Base-by-base conservation (phyloP, 2,888 invertebrate genomes). In the Drosophila flavopinicola region DNA sequence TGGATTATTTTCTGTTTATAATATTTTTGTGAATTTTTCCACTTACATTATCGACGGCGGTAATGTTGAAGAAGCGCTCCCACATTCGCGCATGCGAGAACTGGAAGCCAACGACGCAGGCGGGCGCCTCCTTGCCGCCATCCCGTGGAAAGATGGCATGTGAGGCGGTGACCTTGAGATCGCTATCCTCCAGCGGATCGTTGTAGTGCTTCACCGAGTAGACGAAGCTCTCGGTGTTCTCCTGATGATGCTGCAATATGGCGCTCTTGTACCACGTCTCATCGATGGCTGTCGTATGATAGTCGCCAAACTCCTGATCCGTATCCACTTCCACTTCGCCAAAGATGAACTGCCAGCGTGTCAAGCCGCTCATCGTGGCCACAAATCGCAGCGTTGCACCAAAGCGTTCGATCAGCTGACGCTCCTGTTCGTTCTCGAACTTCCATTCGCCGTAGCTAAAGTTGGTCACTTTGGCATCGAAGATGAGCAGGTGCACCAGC, bases 251-350 rank as follows among this genome's bases (percentile, higher is more conserved):
- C 83, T 97, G 96, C 37, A 97, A 93, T 3, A 98, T 96, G 0
- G 98, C 97, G 66, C 96, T 95, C 89, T 96, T 95, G 89, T 98
- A 98, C 97, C 97, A 98, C 0, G 95, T 94, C 90, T 97, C 97
- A 88, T 98, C 97, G 20, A 97, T 95, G 0, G 97, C 95, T 49
- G 93, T 93, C 3, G 93, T 93, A 87, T 96, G 94, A 41, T 93
- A 90, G 79, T 96, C 95, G 7, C 96, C 96, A 85, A 97, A 97
- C 68, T 94, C 94, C 13, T 94, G 85, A 78, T 91, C 91, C 20
- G 88, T 90, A 17, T 91, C 91, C 7, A 92, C 90, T 64, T 91
- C 92, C 15, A 93, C 93, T 78, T 94, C 94, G 13, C 92, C 93
- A 57, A 92, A 92, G 38, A 95, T 93, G 75, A 95, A 94, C 89